phyloP scores from a whole-genome alignment of 2,113 vertebrate genomes.

The Cyprinodon variegatus region DNA sequence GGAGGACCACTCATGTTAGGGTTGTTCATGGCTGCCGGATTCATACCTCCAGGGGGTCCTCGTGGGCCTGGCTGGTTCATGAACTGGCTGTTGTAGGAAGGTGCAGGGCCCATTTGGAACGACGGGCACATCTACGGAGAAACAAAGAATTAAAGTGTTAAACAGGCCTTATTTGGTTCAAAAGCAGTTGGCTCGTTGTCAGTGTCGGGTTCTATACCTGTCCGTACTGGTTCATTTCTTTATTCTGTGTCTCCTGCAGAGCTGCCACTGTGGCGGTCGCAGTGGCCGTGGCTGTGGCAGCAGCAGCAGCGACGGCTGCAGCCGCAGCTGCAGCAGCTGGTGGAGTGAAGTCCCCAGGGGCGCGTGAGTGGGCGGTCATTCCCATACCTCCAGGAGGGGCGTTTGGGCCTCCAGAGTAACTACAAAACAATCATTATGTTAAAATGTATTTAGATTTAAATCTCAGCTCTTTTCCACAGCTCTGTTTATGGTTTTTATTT shows the following conservation, averaged over 20 bases:
- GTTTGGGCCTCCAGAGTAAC: slow-evolving; percentile 94
- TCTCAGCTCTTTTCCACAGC: background rate
- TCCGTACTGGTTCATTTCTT: slow-evolving; percentile 99
- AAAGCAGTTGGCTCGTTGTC: slow-evolving; percentile 1
- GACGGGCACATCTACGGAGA: slow-evolving; percentile 95
- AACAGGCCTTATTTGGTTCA: background rate
- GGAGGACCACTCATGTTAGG: slow-evolving; percentile 94
- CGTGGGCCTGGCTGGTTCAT: slow-evolving; percentile 96
- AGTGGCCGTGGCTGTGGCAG: slow-evolving; percentile 93
- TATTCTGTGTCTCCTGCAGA: slow-evolving; percentile 97
- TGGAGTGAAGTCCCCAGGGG: slow-evolving; percentile 93
- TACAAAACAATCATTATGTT: slow-evolving; percentile 53
- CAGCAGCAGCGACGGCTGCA: slow-evolving; percentile 91
- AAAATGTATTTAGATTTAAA: background rate
- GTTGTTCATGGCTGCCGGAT: slow-evolving; percentile 90
- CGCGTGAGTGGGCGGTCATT: slow-evolving; percentile 90
- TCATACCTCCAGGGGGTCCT: slow-evolving; percentile 94
- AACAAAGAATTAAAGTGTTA: slow-evolving; percentile 34
- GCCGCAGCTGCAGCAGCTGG: slow-evolving; percentile 93
- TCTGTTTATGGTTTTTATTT: background rate
- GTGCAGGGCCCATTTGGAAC: slow-evolving; percentile 98
- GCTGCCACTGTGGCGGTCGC: slow-evolving; percentile 97
- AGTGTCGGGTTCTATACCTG: slow-evolving; percentile 80
- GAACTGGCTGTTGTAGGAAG: slow-evolving; percentile 98
- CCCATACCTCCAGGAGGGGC: slow-evolving; percentile 91